Conservation (phyloP, 2,113 vertebrate species). For the Nibea albiflora region DNA sequence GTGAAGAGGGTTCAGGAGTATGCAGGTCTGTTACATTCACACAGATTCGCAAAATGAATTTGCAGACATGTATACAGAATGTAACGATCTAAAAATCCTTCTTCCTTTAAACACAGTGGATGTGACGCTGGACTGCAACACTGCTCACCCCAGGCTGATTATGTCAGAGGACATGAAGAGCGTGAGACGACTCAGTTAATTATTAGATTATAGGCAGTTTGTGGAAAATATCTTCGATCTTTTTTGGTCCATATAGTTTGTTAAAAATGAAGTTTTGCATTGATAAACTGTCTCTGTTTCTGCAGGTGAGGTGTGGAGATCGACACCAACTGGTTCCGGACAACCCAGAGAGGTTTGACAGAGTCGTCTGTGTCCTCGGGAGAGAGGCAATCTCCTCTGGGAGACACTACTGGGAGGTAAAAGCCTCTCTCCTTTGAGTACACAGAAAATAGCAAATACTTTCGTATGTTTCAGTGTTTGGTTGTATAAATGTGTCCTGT, state of each 20-base stretch:
- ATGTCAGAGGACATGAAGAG: slow-evolving; percentile 80
- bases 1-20: slow-evolving; percentile 76
- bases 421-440: neutral
- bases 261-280: neutral
- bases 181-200: slow-evolving; percentile 54
- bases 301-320: slow-evolving; percentile 74
- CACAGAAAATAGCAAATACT: no score
- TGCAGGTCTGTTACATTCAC: slow-evolving; percentile 65
- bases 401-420: slow-evolving; percentile 84
- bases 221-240: no score
- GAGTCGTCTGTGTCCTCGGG: slow-evolving; percentile 80
- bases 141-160: slow-evolving; percentile 80
- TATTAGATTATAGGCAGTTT: neutral
- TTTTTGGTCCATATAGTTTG: no score
- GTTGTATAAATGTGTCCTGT: neutral
- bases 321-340: slow-evolving; percentile 66
- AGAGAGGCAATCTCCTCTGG: slow-evolving; percentile 75
- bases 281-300: neutral
- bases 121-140: slow-evolving; percentile 75
- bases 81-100: neutral
- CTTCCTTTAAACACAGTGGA: slow-evolving; percentile 66
- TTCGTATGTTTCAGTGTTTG: neutral
- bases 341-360: slow-evolving; percentile 76
- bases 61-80: neutral
- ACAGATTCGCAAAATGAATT: neutral